phyloP scores from a whole-genome alignment of 2,113 vertebrate species.

The Corynorhinus townsendii region DNA sequence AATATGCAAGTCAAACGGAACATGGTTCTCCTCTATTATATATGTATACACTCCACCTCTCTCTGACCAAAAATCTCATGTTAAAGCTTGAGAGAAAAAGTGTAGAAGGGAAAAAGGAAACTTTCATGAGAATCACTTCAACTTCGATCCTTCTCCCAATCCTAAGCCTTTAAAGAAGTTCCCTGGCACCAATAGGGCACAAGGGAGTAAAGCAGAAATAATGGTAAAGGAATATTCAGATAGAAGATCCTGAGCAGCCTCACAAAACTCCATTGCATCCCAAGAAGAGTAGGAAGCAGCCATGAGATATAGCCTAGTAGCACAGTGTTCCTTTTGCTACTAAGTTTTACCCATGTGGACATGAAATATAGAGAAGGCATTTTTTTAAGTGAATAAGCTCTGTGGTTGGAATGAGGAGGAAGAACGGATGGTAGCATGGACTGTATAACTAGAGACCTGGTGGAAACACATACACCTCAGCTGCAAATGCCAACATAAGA shows the following conservation, averaged over 20 bases:
- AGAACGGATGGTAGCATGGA: not conserved
- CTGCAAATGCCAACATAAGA: not conserved
- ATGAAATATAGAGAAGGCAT: not conserved
- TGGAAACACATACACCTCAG: not conserved
- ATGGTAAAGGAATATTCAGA: not conserved
- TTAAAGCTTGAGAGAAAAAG: not conserved
- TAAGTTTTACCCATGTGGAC: not conserved
- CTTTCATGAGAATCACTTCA: not conserved
- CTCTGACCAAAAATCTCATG: not conserved
- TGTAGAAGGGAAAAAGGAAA: not conserved
- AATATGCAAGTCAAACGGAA: not conserved
- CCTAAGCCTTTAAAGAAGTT: not conserved
- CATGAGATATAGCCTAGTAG: not conserved
- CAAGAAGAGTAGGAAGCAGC: not conserved
- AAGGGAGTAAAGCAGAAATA: not conserved
- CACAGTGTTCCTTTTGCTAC: not conserved
- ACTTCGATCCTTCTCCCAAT: not conserved
- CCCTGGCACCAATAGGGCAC: not conserved
- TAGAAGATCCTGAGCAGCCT: not conserved
- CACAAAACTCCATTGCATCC: not conserved
- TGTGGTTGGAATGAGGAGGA: not conserved
- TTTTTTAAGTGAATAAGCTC: not conserved
- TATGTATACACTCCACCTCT: not conserved
- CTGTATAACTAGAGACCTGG: not conserved
- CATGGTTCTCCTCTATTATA: not conserved